Base-by-base conservation (phyloP, 2,797 vertebrate species). In the Sebastes kiyomatsui region DNA sequence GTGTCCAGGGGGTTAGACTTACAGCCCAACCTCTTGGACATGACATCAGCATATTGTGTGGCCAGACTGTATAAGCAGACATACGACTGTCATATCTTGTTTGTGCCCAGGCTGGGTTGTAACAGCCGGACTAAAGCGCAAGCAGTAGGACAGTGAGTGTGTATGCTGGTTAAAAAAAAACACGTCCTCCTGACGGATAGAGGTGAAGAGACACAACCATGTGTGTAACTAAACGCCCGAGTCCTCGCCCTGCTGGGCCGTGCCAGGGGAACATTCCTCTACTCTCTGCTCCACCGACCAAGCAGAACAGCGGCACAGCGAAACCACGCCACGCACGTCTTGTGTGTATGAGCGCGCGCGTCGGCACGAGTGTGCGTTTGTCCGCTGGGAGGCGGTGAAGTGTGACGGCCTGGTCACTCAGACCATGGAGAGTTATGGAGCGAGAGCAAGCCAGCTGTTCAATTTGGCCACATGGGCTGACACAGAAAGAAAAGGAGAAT, bases 391-490 rank as follows among this genome's bases (percentile, higher is more conserved):
- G 27, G 89, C 87, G n/a, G 85, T 79, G 87, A 74, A 87, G 91
- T 88, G 88, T 90, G 90, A 90, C 91, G 79, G 90, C 87, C 88
- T 65, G 92, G 90, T 92, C 86, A 86, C 83, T 92, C 90, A 59
- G 84, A 89, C 89, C 79, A 32, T 66, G 80, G 85, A 90, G 92
- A 86, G 83, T 92, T 92, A 91, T 85, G 87, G 87, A 92, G 88
- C 89, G 76, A 89, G 81, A 85, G 89, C 79, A n/a, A 82, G 87
- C 90, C 92, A 93, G 93, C 91, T 93, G 94, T 92, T 94, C 92
- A 88, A 83, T 89, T 83, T 89, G 90, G 87, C 83, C 93, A 91
- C 91, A 83, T 89, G 91, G 90, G 82, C 67, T 72, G 90, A 88
- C 77, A 66, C 62, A 62, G 78, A 81, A 85, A 86, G 61, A 89